Evolutionary conservation across 2,888 invertebrate genomes (phyloP).

Genomic region (Andrena minutula): DNA sequence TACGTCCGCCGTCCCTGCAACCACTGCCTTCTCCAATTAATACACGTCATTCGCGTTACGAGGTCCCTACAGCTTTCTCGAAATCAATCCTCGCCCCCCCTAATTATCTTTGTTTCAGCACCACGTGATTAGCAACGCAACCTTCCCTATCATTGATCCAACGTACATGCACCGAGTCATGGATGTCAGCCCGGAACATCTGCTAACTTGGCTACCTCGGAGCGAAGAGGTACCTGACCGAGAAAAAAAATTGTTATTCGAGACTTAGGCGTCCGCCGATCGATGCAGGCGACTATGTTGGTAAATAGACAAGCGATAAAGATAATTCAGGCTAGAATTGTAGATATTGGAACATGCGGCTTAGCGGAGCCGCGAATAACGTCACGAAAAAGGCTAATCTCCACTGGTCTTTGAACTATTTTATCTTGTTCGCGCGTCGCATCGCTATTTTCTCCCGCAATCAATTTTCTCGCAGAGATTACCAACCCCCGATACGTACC

Average conservation of each 20-base stretch:
- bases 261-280: slow-evolving; percentile 24
- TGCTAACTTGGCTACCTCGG: slow-evolving; percentile 10
- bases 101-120: slow-evolving; percentile 60
- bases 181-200: slow-evolving; percentile 37
- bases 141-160: slow-evolving; percentile 64
- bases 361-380: slow-evolving; percentile 20
- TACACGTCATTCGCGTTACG: background rate
- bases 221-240: slow-evolving; percentile 1
- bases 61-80: slow-evolving; percentile 10
- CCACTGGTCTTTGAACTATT: slow-evolving; percentile 16
- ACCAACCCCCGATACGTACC: background rate
- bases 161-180: slow-evolving; percentile 43
- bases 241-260: slow-evolving; percentile 32
- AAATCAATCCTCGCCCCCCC: slow-evolving; percentile 19
- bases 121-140: slow-evolving; percentile 66
- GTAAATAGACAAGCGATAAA: slow-evolving; percentile 28
- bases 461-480: background rate
- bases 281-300: slow-evolving; percentile 27
- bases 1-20: background rate
- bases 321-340: slow-evolving; percentile 40
- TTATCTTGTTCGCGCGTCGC: background rate
- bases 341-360: slow-evolving; percentile 2
- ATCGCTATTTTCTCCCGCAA: background rate
- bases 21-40: slow-evolving; percentile 16
- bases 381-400: background rate